Base-by-base conservation (phyloP, 2,113 vertebrate species). In the Galemys pyrenaicus region DNA sequence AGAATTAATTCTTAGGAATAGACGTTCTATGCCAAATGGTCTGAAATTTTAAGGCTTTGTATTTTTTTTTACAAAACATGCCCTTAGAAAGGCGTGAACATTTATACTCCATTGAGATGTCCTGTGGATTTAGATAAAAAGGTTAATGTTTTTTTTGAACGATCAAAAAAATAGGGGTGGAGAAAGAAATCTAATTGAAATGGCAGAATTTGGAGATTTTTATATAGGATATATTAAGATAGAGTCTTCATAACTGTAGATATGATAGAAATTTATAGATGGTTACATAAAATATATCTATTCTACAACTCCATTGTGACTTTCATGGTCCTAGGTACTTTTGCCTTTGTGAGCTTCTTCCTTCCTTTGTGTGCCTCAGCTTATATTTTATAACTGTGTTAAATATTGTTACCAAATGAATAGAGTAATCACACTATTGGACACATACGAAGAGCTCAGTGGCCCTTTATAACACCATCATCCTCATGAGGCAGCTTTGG, bases 81-180 rank as follows among this genome's bases (percentile, higher is more conserved):
- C 30, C 28, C 7, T 5, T 51, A 56, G 70, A 87, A 89, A 89
- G n/a, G 11, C 6, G 32, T 4, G 77, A 54, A 9, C 56, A 3
- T 67, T 51, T 82, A 3, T 13, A 30, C 37, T 64, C 37, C n/a
- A 37, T 9, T 46, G 19, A 75, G 44, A 1, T 82, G 44, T 24
- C 20, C 3, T 24, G 37, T 80, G 17, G 32, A 64, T 75, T 41
- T 49, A 58, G 20, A 35, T 26, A 20, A 6, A 73, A 74, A 13
- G 10, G 35, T 65, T 41, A 68, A n/a, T 46, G 74, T 88, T 85
- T 84, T 84, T 88, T 85, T 84, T 84, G 20, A 83, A 74, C 41
- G 39, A 35, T 28, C 56, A 35, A 65, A 64, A 64, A 70, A 37
- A 37, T 20, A 9, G 17, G 15, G 8, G 0, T 62, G 3, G 41